phyloP scores from a whole-genome alignment of 2,888 invertebrate species.

The Ametastegia equiseti region DNA sequence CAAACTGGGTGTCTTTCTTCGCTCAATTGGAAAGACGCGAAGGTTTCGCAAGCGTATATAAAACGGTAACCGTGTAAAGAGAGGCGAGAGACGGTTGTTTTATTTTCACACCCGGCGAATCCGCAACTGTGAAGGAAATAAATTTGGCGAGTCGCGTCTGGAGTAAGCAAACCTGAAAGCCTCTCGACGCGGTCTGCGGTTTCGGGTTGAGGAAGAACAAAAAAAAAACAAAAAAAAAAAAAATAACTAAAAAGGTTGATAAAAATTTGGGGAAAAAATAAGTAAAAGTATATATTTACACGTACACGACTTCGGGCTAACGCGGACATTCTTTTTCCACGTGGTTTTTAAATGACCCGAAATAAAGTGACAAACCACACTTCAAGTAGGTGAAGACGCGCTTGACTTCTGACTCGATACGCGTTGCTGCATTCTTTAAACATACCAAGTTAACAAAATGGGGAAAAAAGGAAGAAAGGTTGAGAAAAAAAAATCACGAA shows the following conservation, averaged over 20 bases:
- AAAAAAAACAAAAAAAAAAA: background rate
- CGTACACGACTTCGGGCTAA: background rate
- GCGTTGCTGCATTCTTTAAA: background rate
- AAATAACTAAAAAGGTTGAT: constrained; percentile 12
- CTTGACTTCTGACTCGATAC: constrained; percentile 31
- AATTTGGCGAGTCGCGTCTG: constrained; percentile 65
- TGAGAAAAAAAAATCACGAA: background rate
- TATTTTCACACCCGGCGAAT: constrained; percentile 52
- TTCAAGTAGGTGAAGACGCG: constrained; percentile 23
- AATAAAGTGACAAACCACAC: constrained; percentile 26
- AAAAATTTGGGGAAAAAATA: constrained; percentile 36
- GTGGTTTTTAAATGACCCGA: constrained; percentile 21
- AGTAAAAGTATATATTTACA: background rate
- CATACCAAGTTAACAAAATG: background rate
- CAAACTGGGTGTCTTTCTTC: constrained; percentile 6
- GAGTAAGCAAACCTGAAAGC: constrained; percentile 24
- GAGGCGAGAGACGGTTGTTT: constrained; percentile 19
- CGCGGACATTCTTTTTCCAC: constrained; percentile 16
- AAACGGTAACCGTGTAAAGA: constrained; percentile 36
- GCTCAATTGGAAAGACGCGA: constrained; percentile 28
- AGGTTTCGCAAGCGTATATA: constrained; percentile 22
- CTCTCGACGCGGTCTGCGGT: constrained; percentile 32
- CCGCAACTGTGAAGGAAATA: constrained; percentile 61
- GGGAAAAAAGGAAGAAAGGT: background rate
- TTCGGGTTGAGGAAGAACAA: background rate